Conservation (phyloP, 2,797 vertebrate species). For the Phoeniculus purpureus region DNA sequence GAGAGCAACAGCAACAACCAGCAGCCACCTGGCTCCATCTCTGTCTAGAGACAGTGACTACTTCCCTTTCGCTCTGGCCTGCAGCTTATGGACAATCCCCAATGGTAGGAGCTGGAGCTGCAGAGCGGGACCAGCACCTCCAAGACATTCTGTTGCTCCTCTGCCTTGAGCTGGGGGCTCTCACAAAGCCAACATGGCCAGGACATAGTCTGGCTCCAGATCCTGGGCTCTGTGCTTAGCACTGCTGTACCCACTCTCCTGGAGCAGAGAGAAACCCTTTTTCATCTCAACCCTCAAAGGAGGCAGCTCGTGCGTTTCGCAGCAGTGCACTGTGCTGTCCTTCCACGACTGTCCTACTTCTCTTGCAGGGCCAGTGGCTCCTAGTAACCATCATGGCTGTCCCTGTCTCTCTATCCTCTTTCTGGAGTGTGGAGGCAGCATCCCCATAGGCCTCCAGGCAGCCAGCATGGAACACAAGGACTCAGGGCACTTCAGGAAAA, state of each 20-base stretch:
- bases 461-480: rapidly evolving
- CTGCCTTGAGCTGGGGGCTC: neutral
- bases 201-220: neutral
- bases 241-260: neutral
- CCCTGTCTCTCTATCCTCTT: neutral
- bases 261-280: rapidly evolving
- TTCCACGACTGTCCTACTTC: rapidly evolving
- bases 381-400: neutral
- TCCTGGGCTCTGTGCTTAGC: neutral
- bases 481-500: neutral
- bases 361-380: rapidly evolving
- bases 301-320: neutral
- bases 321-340: neutral
- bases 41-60: neutral
- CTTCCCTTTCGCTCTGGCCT: neutral
- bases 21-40: neutral
- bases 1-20: constrained; percentile 84
- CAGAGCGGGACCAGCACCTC: neutral
- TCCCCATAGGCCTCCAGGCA: neutral
- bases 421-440: rapidly evolving
- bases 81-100: neutral
- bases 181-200: rapidly evolving
- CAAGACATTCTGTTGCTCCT: rapidly evolving
- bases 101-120: rapidly evolving
- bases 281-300: neutral